Conservation (phyloP, 2,888 invertebrate species). For the Coelogynopora nodosa region DNA sequence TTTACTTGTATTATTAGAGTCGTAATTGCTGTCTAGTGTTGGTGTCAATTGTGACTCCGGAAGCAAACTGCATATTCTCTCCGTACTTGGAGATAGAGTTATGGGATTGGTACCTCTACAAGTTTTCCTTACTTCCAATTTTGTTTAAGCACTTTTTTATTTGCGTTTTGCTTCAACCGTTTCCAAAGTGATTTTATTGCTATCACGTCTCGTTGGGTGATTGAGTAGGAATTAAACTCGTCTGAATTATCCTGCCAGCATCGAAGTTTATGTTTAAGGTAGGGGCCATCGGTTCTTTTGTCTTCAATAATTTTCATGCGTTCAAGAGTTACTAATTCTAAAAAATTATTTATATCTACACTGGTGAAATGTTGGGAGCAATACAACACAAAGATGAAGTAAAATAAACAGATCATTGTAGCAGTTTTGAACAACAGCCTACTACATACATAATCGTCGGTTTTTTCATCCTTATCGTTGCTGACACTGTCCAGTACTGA, state of each 20-base stretch:
- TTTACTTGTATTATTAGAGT: not conserved
- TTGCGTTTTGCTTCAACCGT: not conserved
- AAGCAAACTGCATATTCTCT: not conserved
- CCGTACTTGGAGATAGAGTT: not conserved
- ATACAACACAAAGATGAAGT: not conserved
- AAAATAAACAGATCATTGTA: not conserved
- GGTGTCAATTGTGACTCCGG: no score
- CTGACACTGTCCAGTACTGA: not conserved
- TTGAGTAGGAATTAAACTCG: not conserved
- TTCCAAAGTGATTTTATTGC: not conserved
- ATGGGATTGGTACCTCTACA: not conserved
- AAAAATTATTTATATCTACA: no score
- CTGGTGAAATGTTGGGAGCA: no score
- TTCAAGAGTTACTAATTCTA: not conserved
- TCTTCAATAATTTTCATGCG: not conserved
- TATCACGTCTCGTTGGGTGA: not conserved
- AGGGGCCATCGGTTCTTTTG: not conserved
- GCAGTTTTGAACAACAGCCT: not conserved
- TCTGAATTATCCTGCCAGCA: not conserved
- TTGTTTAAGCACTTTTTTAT: not conserved
- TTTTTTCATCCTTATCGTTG: not conserved
- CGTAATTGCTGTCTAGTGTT: not conserved
- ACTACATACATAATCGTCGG: not conserved
- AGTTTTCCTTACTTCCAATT: not conserved
- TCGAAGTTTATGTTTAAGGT: not conserved